These are phyloP conservation scores for Notolabrus celidotus DNA, from an alignment of 2,797 vertebrate genomes.

Conservation along the genomic window DNA sequence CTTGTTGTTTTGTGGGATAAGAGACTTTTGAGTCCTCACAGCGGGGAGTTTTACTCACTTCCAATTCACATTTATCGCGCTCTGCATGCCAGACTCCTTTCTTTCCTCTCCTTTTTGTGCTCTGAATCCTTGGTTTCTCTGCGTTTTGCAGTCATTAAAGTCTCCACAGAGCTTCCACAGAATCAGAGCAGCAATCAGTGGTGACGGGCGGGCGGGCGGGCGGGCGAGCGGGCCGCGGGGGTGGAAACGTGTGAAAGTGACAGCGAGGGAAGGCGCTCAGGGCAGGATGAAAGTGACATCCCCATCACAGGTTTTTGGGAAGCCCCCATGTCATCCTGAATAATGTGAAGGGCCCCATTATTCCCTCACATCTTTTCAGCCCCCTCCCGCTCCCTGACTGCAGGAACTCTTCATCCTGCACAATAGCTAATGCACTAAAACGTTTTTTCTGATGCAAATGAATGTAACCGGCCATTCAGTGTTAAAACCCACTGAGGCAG, in stretches of 20 bases:
- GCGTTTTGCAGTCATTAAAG: conserved; percentile 68
- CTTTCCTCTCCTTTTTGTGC: not conserved
- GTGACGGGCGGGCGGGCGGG: conserved; percentile 75
- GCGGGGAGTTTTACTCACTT: conserved; percentile 72
- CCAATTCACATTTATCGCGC: conserved; percentile 49
- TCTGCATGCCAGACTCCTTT: conserved; percentile 38
- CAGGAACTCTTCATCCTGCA: conserved; percentile 92
- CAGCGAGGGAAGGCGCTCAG: conserved; percentile 80
- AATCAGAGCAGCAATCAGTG: conserved; percentile 12
- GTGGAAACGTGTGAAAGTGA: conserved; percentile 83
- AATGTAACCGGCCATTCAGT: conserved; percentile 80
- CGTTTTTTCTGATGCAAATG: conserved; percentile 98
- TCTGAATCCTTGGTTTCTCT: conserved; percentile 67
- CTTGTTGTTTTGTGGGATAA: conserved; percentile 74
- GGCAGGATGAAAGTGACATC: conserved; percentile 91
- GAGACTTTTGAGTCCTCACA: conserved; percentile 76
- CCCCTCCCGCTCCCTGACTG: conserved; percentile 86
- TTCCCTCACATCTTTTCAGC: conserved; percentile 87
- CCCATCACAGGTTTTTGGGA: conserved; percentile 86
- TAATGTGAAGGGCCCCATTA: conserved; percentile 90
- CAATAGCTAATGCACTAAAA: conserved; percentile 94
- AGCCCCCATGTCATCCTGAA: conserved; percentile 85
- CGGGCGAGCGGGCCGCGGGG: conserved; percentile 80
- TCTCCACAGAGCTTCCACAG: conserved; percentile 1
- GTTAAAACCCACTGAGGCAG: conserved; percentile 64